Percentiles rank a stretch among this genome's conserved stretches.
Conservation (phyloP, 2,113 vertebrate genomes). For the Bucco capensis region DNA sequence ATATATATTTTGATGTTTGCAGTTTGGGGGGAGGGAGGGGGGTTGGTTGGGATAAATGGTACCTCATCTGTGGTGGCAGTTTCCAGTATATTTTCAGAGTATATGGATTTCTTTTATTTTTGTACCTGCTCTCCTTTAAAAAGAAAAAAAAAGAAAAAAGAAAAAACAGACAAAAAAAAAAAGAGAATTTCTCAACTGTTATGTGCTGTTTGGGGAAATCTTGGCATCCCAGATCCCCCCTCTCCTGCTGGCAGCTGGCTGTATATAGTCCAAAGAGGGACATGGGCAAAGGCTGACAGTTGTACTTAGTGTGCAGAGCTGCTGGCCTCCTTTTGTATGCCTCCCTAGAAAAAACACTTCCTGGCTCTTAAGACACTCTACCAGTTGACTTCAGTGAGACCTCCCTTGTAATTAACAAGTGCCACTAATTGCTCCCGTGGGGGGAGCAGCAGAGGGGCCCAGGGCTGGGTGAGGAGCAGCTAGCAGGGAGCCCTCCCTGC, state of each 20-base stretch:
- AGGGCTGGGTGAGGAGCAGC: neutral
- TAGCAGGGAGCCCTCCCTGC: too few species aligned
- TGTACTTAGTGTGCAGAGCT: neutral
- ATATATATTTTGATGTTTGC: conserved; percentile 68
- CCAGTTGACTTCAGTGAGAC: neutral
- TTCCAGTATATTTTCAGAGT: conserved; percentile 73
- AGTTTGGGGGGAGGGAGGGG: conserved; percentile 8
- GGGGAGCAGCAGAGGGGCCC: neutral
- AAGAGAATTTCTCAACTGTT: conserved; percentile 37
- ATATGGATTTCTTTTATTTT: conserved; percentile 74
- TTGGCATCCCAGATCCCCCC: conserved; percentile 25
- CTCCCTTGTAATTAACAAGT: conserved; percentile 31
- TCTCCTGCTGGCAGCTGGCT: neutral
- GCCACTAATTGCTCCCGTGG: conserved; percentile 6
- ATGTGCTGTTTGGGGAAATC: conserved; percentile 52
- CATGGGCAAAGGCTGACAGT: neutral
- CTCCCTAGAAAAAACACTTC: neutral
- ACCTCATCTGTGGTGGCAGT: conserved; percentile 71
- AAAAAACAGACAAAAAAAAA: neutral
- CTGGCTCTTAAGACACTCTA: neutral
- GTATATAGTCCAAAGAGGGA: neutral
- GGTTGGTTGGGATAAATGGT: conserved; percentile 53
- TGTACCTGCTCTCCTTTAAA: conserved; percentile 68
- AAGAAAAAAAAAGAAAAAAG: neutral
- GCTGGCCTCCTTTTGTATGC: neutral